Conservation (phyloP, 2,888 invertebrate species). For the Drosophila recens region DNA sequence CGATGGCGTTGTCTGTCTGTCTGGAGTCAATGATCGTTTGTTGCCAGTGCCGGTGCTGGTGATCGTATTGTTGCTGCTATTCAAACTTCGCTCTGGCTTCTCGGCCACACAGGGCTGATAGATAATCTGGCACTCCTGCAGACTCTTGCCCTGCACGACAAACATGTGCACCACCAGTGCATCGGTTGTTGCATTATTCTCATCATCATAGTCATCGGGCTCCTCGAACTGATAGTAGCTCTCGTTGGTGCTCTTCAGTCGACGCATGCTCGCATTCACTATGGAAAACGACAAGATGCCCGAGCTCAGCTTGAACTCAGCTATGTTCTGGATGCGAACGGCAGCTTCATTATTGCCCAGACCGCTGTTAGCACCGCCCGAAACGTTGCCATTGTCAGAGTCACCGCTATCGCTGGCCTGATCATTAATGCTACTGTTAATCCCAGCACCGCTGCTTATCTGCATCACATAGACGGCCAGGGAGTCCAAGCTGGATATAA, state of each 20-base stretch:
- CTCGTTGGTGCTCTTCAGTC: conserved; percentile 86
- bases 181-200: conserved; percentile 86
- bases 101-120: conserved; percentile 86
- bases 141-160: conserved; percentile 94
- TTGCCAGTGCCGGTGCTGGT: conserved; percentile 21
- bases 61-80: conserved; percentile 44
- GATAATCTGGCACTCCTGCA: conserved; percentile 93
- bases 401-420: conserved; percentile 49
- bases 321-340: conserved; percentile 90
- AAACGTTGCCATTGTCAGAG: conserved; percentile 41
- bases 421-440: conserved; percentile 19
- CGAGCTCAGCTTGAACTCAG: conserved; percentile 94
- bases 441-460: conserved; percentile 87
- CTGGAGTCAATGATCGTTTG: conserved; percentile 59
- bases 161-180: conserved; percentile 88
- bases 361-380: conserved; percentile 23
- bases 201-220: conserved; percentile 87
- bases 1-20: conserved; percentile 32
- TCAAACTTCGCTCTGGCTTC: conserved; percentile 72
- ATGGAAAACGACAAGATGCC: conserved; percentile 96
- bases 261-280: conserved; percentile 89
- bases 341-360: conserved; percentile 31
- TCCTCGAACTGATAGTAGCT: conserved; percentile 86
- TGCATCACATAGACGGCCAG: conserved; percentile 94
- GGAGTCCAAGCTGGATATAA: conserved; percentile 94